Conservation (phyloP, 2,797 vertebrate species). For the Cyclura pinguis region DNA sequence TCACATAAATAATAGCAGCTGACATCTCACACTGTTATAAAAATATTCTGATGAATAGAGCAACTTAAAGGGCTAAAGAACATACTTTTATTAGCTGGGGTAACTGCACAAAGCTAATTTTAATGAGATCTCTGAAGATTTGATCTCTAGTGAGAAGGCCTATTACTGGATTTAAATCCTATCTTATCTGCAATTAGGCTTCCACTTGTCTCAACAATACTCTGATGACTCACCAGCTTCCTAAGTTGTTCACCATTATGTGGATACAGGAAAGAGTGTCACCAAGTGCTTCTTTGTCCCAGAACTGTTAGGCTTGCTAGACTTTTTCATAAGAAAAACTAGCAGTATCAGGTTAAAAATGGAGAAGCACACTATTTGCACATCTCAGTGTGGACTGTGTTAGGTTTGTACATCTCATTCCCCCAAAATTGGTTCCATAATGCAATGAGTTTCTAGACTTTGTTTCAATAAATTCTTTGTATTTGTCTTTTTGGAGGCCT, state of each 20-base stretch:
- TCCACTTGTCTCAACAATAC: slow-evolving; percentile 37
- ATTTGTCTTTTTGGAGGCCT: not conserved
- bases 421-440: not conserved
- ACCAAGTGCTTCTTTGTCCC: slow-evolving; percentile 34
- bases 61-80: slow-evolving; percentile 44
- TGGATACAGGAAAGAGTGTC: slow-evolving; percentile 47
- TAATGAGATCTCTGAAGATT: slow-evolving; percentile 55
- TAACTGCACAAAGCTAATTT: slow-evolving; percentile 54
- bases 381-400: not conserved
- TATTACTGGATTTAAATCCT: slow-evolving; percentile 32
- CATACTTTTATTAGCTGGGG: slow-evolving; percentile 49
- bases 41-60: slow-evolving; percentile 39
- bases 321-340: not conserved
- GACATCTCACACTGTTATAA: slow-evolving; percentile 36
- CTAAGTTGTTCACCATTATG: slow-evolving; percentile 54
- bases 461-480: not conserved
- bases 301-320: slow-evolving; percentile 7
- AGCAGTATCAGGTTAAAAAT: slow-evolving; percentile 4
- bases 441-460: not conserved
- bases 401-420: not conserved
- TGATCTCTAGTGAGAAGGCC: slow-evolving; percentile 50
- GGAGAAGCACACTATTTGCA: slow-evolving; percentile 20
- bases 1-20: slow-evolving; percentile 25
- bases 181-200: slow-evolving; percentile 14
- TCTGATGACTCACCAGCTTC: slow-evolving; percentile 63